A percentile compares a stretch with the other conserved stretches of the same genome.
phyloP scores from a whole-genome alignment of 1,140 invertebrate genomes.

The Hylaeus anthracinus region DNA sequence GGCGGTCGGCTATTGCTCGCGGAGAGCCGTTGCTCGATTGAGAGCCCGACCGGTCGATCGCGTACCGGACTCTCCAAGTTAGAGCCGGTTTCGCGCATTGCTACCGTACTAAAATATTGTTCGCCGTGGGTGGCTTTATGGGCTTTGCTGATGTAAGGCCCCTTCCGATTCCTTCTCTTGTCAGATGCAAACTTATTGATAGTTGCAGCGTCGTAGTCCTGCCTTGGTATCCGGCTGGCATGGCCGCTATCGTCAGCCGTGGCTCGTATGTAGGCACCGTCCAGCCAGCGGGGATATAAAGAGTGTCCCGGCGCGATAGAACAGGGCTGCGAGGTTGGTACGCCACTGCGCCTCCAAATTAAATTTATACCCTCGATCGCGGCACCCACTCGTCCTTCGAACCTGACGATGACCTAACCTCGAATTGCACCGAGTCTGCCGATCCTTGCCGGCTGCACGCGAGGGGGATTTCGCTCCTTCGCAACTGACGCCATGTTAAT shows the following conservation, averaged over 20 bases:
- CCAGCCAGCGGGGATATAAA: conserved; percentile 27
- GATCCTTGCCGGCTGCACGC: no score
- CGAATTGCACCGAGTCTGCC: background rate
- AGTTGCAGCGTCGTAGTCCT: conserved; percentile 60
- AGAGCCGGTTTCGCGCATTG: conserved; percentile 72
- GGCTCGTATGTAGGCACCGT: background rate
- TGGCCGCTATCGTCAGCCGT: conserved; percentile 43
- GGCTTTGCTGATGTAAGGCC: conserved; percentile 68
- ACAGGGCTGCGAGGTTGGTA: conserved; percentile 26
- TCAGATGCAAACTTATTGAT: conserved; percentile 76
- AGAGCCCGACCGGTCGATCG: conserved; percentile 35
- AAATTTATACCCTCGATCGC: conserved; percentile 56
- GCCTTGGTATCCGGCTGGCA: conserved; percentile 41
- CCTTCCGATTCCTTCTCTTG: conserved; percentile 72
- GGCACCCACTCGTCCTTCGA: conserved; percentile 52
- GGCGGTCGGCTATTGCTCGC: conserved; percentile 46
- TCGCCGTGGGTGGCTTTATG: conserved; percentile 77
- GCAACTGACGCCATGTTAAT: no score
- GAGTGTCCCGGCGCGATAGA: conserved; percentile 23
- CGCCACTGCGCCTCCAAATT: conserved; percentile 40
- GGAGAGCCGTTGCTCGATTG: conserved; percentile 25
- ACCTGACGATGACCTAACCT: background rate
- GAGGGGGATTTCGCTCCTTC: background rate
- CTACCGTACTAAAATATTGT: conserved; percentile 78
- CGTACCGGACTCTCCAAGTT: conserved; percentile 35